A percentile compares a stretch with the other conserved stretches of the same genome.
Conservation (phyloP, 2,797 vertebrate genomes). For the Lutjanus argentimaculatus region DNA sequence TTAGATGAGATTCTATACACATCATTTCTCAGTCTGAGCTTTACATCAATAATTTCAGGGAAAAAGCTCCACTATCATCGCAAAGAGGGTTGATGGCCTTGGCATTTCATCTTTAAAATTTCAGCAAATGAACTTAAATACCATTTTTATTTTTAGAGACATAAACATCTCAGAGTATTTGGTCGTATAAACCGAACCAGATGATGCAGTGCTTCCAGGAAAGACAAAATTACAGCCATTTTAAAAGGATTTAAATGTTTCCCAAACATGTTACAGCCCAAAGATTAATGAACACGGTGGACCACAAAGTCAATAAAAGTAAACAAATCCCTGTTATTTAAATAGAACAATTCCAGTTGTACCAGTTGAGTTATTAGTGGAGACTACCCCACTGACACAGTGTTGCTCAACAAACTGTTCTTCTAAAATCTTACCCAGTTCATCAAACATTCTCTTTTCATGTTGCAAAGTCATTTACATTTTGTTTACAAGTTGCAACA, state of each 20-base stretch:
- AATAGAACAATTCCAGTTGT: too few relatives aligned
- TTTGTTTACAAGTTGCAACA: conserved; percentile 4
- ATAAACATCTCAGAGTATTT: background rate
- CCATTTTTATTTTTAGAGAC: background rate
- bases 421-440: background rate
- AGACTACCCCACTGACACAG: background rate
- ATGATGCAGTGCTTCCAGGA: background rate
- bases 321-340: background rate
- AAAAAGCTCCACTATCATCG: background rate
- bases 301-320: background rate
- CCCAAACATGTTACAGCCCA: background rate
- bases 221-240: background rate
- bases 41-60: background rate
- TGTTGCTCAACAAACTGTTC: background rate
- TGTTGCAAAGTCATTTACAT: background rate
- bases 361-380: background rate
- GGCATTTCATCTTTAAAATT: background rate
- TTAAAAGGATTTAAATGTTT: background rate
- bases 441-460: background rate
- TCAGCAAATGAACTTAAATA: background rate
- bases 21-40: background rate
- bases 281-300: background rate
- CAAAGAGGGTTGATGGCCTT: background rate
- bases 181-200: background rate
- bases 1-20: conserved; percentile 8